Base-by-base conservation (phyloP, 2,797 vertebrate genomes). In the Bovichtus diacanthus region DNA sequence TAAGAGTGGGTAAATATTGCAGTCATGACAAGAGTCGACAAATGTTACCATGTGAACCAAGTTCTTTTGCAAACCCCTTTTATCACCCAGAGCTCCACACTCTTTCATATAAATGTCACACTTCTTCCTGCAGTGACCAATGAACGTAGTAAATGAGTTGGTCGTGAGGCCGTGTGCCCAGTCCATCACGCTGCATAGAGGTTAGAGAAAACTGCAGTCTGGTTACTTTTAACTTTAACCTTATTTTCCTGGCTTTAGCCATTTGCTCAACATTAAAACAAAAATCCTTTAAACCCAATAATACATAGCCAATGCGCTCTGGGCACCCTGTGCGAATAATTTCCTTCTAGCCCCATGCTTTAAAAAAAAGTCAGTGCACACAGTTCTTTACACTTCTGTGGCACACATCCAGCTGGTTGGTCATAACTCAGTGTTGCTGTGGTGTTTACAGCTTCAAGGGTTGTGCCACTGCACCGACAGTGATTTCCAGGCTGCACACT, bases 391-490 rank as follows among this genome's bases (percentile, higher is more conserved):
- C n/a, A 53, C 16, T 49, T 50, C 55, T 15, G 43, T 34, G 36
- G 47, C 47, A 43, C 12, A 70, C 25, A 31, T 19, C 5, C 34
- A 66, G 23, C 31, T 25, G n/a, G 36, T 34, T 43, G 44, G 36
- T 58, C 49, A 21, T 31, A 39, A 16, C 34, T 66, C 46, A 36
- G 43, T 31, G 47, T 31, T 66, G 51, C 41, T 72, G 18, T 44
- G 25, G 49, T 61, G 39, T 18, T 78, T 61, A 39, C 53, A 60
- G 47, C 31, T 71, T 47, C 47, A 15, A 46, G 23, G 10, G 15
- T 13, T 34, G 19, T 31, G 6, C 56, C 18, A 5, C 50, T 49
- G 51, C 44, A 29, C 43, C 3, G 8, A 46, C 36, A 27, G 55
- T 31, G 54, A 53, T 71, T 50, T 76, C 23, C 36, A 50, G 55